These are phyloP conservation scores for Ophiothrix spiculata DNA, from an alignment of 35 echinoderm and acorn worm species.

Conservation along the genomic window DNA sequence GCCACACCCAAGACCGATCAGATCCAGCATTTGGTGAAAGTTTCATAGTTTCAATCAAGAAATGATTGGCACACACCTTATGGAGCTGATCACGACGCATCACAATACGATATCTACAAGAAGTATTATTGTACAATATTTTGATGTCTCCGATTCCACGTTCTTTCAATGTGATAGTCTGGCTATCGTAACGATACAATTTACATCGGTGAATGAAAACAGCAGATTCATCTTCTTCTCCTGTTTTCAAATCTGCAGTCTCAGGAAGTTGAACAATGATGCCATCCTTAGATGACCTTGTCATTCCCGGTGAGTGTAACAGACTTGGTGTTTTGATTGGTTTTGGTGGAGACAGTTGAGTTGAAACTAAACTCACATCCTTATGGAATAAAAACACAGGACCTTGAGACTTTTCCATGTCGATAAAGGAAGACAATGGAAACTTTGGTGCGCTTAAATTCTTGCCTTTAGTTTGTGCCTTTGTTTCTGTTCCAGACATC, in stretches of 20 bases:
- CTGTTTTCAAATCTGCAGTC: conserved; percentile 54
- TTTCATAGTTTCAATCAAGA: conserved; percentile 33
- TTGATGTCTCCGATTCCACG: conserved; percentile 88
- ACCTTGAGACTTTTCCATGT: conserved; percentile 62
- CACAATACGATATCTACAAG: conserved; percentile 53
- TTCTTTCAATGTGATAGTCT: conserved; percentile 93
- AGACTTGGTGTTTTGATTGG: not conserved
- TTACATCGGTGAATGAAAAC: conserved; percentile 78
- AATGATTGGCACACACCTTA: conserved; percentile 60
- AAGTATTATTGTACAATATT: conserved; percentile 50
- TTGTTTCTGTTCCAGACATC: no score
- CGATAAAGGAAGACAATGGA: conserved; percentile 40
- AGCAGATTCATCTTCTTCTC: conserved; percentile 74
- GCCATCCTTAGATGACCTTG: conserved; percentile 39
- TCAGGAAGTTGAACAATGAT: conserved; percentile 78
- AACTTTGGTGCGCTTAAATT: no score
- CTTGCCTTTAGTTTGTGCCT: no score
- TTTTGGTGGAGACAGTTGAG: conserved; percentile 46
- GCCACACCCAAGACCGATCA: conserved; percentile 47
- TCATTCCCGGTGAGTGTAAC: not conserved
- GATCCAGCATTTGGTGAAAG: conserved; percentile 47
- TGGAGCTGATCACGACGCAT: conserved; percentile 79
- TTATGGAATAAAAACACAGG: conserved; percentile 59
- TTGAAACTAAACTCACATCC: conserved; percentile 33
- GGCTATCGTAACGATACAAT: conserved; percentile 69